Percentiles rank a stretch among this genome's conserved stretches.
phyloP scores from a whole-genome alignment of 2,797 vertebrate genomes.

The Crocodylus rhombifer region DNA sequence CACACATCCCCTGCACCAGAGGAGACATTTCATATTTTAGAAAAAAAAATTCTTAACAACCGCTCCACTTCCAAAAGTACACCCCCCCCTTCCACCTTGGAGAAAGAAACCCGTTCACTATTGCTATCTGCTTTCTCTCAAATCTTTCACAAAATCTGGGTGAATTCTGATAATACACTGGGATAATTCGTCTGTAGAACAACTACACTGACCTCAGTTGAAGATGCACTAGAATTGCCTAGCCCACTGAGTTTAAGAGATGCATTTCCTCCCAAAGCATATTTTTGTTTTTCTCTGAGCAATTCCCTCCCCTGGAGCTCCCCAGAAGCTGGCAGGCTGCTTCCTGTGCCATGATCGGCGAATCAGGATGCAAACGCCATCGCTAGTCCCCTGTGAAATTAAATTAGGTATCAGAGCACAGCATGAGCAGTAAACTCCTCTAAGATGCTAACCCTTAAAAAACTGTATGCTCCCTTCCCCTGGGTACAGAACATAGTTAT shows the following conservation, averaged over 20 bases:
- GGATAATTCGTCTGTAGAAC: not conserved
- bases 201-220: not conserved
- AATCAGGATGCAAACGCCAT: conserved; percentile 8
- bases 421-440: conserved; percentile 14
- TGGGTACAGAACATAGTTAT: conserved; percentile 43
- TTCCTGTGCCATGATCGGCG: conserved; percentile 63
- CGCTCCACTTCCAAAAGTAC: not conserved
- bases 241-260: conserved; percentile 6
- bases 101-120: no score
- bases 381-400: conserved; percentile 46
- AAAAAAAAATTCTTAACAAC: not conserved
- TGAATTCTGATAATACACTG: not conserved
- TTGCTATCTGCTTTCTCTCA: not conserved
- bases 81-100: not conserved
- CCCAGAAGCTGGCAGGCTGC: conserved; percentile 44
- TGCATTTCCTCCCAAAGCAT: conserved; percentile 2
- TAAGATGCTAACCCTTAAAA: conserved; percentile 27
- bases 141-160: not conserved
- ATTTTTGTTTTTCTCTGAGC: conserved; percentile 55
- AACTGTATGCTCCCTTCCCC: conserved; percentile 14
- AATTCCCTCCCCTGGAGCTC: conserved; percentile 5
- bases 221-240: not conserved
- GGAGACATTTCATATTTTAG: no score
- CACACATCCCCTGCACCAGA: no score
- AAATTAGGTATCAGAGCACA: conserved; percentile 52